Evolutionary conservation across 1,140 invertebrate genomes (phyloP).

Genomic region (Drosophila pallidifrons): DNA sequence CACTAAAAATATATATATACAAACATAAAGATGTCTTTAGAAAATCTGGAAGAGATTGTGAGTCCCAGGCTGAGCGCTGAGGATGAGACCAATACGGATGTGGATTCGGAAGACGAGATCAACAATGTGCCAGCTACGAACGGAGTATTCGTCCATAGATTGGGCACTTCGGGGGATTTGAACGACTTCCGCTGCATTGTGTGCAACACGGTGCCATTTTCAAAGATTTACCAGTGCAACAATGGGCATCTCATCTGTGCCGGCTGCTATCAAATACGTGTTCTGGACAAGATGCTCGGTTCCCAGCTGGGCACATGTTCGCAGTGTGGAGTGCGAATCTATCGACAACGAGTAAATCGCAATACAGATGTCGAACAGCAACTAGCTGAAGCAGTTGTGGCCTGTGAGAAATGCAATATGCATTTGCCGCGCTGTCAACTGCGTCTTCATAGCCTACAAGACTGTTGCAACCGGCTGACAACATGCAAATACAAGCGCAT

Average conservation of each 20-base stretch:
- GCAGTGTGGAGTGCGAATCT: constrained; percentile 28
- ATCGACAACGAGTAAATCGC: constrained; percentile 21
- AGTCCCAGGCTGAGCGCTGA: neutral
- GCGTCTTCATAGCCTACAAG: neutral
- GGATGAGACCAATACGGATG: neutral
- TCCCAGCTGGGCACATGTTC: constrained; percentile 36
- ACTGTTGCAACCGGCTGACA: constrained; percentile 14
- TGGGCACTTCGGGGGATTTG: neutral
- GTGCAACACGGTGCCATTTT: constrained; percentile 11
- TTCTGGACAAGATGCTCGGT: constrained; percentile 44
- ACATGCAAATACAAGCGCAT: constrained; percentile 41
- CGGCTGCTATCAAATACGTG: constrained; percentile 49
- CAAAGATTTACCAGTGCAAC: constrained; percentile 27
- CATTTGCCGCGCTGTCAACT: constrained; percentile 1
- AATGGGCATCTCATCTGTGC: constrained; percentile 38
- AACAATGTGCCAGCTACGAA: constrained; percentile 14
- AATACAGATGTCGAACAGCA: neutral
- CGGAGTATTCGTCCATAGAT: neutral
- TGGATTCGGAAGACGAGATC: constrained; percentile 32
- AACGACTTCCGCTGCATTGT: constrained; percentile 15
- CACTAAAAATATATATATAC: neutral
- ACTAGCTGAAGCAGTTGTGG: neutral
- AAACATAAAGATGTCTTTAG: neutral
- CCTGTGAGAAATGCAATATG: constrained; percentile 17
- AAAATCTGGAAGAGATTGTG: neutral